Conservation (phyloP, 1,140 invertebrate genomes). For the Bradysia coprophila region DNA sequence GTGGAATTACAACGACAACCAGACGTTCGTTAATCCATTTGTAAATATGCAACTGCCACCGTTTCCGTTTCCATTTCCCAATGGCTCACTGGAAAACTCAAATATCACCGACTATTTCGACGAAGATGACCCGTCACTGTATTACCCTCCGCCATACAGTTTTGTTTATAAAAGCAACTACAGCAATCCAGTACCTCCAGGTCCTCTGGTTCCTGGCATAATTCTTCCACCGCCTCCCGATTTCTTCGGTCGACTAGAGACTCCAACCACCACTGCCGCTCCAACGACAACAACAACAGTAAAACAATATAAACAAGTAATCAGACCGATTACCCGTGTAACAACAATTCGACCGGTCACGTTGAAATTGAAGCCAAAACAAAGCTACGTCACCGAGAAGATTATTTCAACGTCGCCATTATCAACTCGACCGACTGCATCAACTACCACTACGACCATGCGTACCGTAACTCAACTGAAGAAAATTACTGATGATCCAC, state of each 20-base stretch:
- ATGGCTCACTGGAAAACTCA: constrained; percentile 13
- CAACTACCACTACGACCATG: constrained; percentile 12
- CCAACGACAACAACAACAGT: constrained; percentile 16
- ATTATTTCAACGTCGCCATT: neutral
- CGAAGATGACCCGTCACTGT: constrained; percentile 75
- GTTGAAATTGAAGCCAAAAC: constrained; percentile 2
- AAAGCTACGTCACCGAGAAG: neutral
- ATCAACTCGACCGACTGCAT: constrained; percentile 2
- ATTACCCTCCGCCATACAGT: constrained; percentile 76
- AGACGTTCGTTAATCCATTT: constrained; percentile 13
- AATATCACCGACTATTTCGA: constrained; percentile 48
- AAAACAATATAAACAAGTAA: constrained; percentile 14
- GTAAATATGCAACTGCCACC: constrained; percentile 26
- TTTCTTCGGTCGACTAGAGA: constrained; percentile 40
- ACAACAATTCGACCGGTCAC: constrained; percentile 8
- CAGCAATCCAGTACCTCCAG: constrained; percentile 53
- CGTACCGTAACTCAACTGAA: constrained; percentile 18
- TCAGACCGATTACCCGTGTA: constrained; percentile 1
- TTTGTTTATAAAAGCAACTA: constrained; percentile 67
- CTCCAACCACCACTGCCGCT: constrained; percentile 4
- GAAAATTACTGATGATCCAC: constrained; percentile 13
- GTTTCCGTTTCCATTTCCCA: constrained; percentile 23
- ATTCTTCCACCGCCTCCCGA: constrained; percentile 70
- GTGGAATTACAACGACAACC: constrained; percentile 16
- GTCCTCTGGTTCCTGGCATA: constrained; percentile 71